Evolutionary conservation across 2,797 vertebrate genomes (phyloP), one percentile per base, ranked within the genome.

Genomic region (Pipistrellus pipistrellus): DNA sequence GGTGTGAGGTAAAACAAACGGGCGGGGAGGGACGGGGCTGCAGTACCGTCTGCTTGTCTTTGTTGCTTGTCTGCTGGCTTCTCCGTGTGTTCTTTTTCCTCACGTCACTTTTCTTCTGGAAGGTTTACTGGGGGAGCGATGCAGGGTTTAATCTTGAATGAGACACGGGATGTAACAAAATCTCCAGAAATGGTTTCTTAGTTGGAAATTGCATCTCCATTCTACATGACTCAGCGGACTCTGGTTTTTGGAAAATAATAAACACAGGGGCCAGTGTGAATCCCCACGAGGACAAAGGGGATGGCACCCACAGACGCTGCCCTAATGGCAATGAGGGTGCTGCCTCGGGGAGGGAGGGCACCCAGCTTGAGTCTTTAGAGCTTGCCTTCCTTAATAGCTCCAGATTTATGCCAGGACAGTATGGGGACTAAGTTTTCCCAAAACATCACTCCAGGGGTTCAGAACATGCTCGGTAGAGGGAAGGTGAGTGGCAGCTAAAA

Each of bases 1-100:
- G 85, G 91, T 95, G 68, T 86, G 77, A 92, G 97, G 84, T 64
- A 86, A 97, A 97, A 97, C 96, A 98, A 93, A 91, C 21, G 57
- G 75, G 92, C 85, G 59, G 96, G 87, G 12, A 82, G 95, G 96
- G 92, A 93, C 35, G 1, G 64, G 92, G 62, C 88, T 82, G 48
- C 87, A 46, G 53, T 71, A 14, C 71, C 82, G 73, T 78, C 66
- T 96, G 69, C 55, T 85, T 82, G 38, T 76, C 97, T 93, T 97
- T 80, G 53, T 30, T 51, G 44, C 96, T 93, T 72, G 85, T 97
- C 89, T 89, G 46, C 62, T 90, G 51, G 51, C 91, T 97, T 97
- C 76, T 95, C 83, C n/a, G 77, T 94, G 57, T 95, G 80, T 89
- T 91, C 86, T 90, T 90, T 93, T 68, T 83, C 69, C 21, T 95